These are phyloP conservation scores for Stenolophus ochropezus DNA, from an alignment of 2,888 invertebrate species.

Conservation along the genomic window DNA sequence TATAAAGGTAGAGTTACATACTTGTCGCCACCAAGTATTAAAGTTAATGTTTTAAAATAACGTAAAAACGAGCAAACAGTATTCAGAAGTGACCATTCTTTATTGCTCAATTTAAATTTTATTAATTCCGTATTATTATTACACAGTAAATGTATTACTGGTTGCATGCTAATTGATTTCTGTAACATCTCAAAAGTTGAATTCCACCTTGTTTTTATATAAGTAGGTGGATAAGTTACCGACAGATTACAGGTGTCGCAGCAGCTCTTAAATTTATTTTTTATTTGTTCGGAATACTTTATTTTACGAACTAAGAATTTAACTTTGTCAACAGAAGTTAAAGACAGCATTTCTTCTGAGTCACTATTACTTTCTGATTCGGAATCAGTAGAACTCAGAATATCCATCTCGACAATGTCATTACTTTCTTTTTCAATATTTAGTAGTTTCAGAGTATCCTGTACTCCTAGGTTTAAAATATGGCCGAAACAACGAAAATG, in stretches of 20 bases:
- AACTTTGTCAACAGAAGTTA: background rate
- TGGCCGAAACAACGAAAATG: constrained; percentile 66
- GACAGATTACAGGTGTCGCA: background rate
- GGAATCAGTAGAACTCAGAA: background rate
- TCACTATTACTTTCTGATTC: background rate
- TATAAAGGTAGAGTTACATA: too few species aligned
- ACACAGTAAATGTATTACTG: background rate
- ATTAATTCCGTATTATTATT: background rate
- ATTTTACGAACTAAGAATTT: background rate
- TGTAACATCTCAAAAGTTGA: background rate
- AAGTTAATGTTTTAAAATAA: background rate
- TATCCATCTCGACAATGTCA: background rate
- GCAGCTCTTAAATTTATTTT: background rate
- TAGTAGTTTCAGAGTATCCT: constrained; percentile 61
- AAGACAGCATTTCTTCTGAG: background rate
- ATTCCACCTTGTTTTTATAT: constrained; percentile 26
- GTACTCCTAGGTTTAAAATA: constrained; percentile 65
- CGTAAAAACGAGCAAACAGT: background rate
- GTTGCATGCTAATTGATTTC: background rate
- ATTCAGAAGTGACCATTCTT: background rate
- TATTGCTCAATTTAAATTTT: background rate
- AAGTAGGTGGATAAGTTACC: background rate
- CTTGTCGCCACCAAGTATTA: constrained; percentile 61
- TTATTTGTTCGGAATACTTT: background rate
- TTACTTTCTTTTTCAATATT: background rate